A percentile compares a stretch with the other conserved stretches of the same genome.
These are phyloP conservation scores for Thamnaconus septentrionalis DNA, from an alignment of 2,113 vertebrate species.

Conservation along the genomic window DNA sequence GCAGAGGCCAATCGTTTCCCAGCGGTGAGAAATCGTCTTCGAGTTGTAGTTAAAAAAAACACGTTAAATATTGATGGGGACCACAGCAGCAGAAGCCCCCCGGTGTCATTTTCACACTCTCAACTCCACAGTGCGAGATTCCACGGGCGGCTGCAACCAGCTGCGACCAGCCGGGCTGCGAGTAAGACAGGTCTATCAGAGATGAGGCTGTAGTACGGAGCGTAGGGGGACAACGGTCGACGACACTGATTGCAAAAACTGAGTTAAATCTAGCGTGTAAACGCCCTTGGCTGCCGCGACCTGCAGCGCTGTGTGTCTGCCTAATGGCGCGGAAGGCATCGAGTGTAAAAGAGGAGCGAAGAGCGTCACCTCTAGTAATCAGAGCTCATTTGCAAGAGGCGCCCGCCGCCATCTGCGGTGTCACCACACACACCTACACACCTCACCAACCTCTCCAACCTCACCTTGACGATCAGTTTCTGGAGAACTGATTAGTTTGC, in stretches of 20 bases:
- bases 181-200: too few relatives aligned
- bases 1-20: conserved; percentile 45
- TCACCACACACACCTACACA: conserved; percentile 18
- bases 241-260: conserved; percentile 35
- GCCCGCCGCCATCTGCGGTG: conserved; percentile 69
- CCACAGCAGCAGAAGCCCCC: conserved; percentile 38
- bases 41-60: conserved; percentile 9
- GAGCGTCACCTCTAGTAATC: conserved; percentile 66
- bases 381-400: conserved; percentile 67
- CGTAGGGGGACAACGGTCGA: too few relatives aligned
- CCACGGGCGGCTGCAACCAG: conserved; percentile 34
- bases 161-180: too few relatives aligned
- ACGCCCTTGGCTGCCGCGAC: conserved; percentile 55
- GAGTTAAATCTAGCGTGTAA: conserved; percentile 57
- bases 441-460: conserved; percentile 21
- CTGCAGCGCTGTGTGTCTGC: conserved; percentile 43
- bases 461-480: conserved; percentile 62
- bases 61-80: conserved; percentile 61
- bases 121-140: conserved; percentile 42
- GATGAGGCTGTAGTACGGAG: too few relatives aligned
- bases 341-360: conserved; percentile 60
- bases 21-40: conserved; percentile 56
- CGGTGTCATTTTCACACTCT: conserved; percentile 56
- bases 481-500: conserved; percentile 61
- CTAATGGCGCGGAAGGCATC: conserved; percentile 59